Evolutionary conservation across 2,888 invertebrate genomes (phyloP), one percentile per base, ranked within the genome.

Genomic region (Mythimna ferrago): DNA sequence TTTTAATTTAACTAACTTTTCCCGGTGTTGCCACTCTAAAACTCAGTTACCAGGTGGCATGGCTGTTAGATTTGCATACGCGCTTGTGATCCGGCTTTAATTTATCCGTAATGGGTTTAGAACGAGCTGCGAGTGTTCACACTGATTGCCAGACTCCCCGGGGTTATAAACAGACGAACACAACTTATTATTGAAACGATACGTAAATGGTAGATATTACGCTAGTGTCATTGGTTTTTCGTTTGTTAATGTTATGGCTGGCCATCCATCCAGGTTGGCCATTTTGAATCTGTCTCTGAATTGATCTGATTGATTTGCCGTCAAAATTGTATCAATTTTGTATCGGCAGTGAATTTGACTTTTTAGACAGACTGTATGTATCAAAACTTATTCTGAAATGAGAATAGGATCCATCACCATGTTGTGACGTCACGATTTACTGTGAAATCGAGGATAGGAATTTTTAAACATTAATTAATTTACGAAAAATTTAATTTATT

Each of bases 41-140:
- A 74, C 84, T 78, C 77, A 73, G 75, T 83, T 81, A 68, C 75
- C 87, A 86, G 84, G 83, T 83, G 81, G 63, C 74, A 80, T 74
- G 79, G 66, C 76, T 80, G 78, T 81, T 80, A 80, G 71, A 73
- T 88, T 84, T 92, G 91, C 92, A 92, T 93, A 91, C 90, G 86
- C 87, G 90, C 82, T 88, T 88, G 90, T 91, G 93, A 94, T 92
- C 89, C 89, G 85, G 89, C 92, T 95, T 69, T 95, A 94, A 95
- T 95, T 94, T 94, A 94, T 91, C 93, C 92, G 89, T 94, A 95
- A 95, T 95, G 94, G 93, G 87, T 93, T 94, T 91, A 89, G 89
- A 93, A 94, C 92, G 93, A 93, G 92, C 91, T 90, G 91, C 89
- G 91, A 86, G 79, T 89, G 91, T 88, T 89, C 88, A 88, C 91